A percentile compares a stretch with the other conserved stretches of the same genome.
phyloP scores from a whole-genome alignment of 2,888 invertebrate genomes.

The Tiliacea aurago region DNA sequence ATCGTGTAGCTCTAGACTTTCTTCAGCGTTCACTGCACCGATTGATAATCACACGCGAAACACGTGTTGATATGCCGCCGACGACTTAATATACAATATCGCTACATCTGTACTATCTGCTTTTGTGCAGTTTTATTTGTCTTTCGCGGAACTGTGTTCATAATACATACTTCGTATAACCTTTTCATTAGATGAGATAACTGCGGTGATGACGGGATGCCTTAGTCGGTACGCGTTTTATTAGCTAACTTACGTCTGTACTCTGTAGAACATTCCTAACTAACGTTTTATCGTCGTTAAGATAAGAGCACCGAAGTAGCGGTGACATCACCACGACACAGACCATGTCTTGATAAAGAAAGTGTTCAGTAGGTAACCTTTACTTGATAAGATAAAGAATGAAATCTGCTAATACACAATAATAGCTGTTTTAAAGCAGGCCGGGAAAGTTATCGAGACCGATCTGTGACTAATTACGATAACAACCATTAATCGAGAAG shows the following conservation, averaged over 20 bases:
- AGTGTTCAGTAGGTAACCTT: conserved; percentile 85
- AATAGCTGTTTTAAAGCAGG: conserved; percentile 57
- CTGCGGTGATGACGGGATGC: conserved; percentile 64
- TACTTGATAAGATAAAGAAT: conserved; percentile 79
- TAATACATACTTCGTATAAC: conserved; percentile 46
- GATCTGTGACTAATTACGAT: conserved; percentile 68
- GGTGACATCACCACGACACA: conserved; percentile 86
- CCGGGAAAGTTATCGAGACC: conserved; percentile 61
- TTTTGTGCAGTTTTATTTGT: conserved; percentile 37
- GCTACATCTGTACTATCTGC: conserved; percentile 37
- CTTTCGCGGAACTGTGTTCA: conserved; percentile 35
- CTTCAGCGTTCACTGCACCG: conserved; percentile 80
- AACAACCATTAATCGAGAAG: conserved; percentile 66
- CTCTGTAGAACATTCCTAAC: conserved; percentile 80
- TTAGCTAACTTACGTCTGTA: conserved; percentile 73
- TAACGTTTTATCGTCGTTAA: conserved; percentile 83
- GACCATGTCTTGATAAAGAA: conserved; percentile 85
- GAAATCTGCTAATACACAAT: conserved; percentile 77
- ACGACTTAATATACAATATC: conserved; percentile 32
- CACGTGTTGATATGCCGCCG: conserved; percentile 63
- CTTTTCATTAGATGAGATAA: conserved; percentile 64
- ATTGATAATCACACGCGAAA: conserved; percentile 79
- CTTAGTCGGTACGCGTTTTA: conserved; percentile 69
- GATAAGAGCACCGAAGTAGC: conserved; percentile 85
- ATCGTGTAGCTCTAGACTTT: conserved; percentile 83